Evolutionary conservation across 2,113 vertebrate genomes (phyloP).

Genomic region (Nyctibius bracteatus): DNA sequence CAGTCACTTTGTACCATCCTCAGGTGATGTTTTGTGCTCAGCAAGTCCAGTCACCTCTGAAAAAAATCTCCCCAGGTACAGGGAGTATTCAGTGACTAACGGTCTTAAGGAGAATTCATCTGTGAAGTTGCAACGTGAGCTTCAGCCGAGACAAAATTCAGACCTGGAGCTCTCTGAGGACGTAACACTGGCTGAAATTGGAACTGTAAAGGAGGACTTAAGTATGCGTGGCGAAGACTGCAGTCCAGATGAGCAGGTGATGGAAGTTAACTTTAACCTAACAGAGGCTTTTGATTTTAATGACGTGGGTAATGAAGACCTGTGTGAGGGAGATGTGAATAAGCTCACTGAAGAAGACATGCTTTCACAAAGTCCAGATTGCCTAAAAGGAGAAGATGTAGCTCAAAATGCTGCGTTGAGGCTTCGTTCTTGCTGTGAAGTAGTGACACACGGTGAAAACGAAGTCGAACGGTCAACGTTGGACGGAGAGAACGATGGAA

Average conservation of each 20-base stretch:
- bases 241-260: neutral
- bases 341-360: neutral
- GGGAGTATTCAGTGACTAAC: neutral
- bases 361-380: neutral
- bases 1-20: neutral
- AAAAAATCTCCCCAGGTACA: neutral
- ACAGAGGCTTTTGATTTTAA: constrained; percentile 67
- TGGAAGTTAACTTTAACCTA: constrained; percentile 73
- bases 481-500: neutral
- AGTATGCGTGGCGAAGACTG: neutral
- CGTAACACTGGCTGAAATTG: neutral
- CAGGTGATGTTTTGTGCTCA: neutral
- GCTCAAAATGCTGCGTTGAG: neutral
- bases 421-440: neutral
- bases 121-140: neutral
- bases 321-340: neutral
- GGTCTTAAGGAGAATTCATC: neutral
- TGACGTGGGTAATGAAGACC: constrained; percentile 32
- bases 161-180: neutral
- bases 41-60: neutral
- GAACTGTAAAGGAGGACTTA: neutral
- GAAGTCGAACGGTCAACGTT: neutral
- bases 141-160: neutral
- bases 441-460: neutral
- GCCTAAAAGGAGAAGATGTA: neutral